phyloP scores from a whole-genome alignment of 2,888 invertebrate species.

The Mantis religiosa region DNA sequence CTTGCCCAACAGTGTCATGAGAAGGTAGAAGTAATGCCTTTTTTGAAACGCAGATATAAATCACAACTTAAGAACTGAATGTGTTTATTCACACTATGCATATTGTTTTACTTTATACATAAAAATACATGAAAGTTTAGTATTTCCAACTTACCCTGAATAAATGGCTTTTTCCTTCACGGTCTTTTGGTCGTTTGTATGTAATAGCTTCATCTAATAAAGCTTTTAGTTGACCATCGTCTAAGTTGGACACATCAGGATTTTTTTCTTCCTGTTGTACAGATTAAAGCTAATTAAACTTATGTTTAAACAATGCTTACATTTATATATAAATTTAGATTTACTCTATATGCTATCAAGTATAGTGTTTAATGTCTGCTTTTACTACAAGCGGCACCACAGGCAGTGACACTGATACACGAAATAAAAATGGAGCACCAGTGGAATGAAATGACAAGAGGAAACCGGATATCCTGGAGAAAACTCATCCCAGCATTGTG shows the following conservation, averaged over 20 bases:
- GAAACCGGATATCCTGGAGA: no score
- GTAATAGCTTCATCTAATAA: slow-evolving; percentile 79
- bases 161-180: slow-evolving; percentile 77
- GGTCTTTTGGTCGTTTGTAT: slow-evolving; percentile 80
- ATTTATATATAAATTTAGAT: not conserved
- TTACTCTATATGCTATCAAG: no score
- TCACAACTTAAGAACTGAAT: no score
- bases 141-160: slow-evolving; percentile 61
- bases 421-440: no score
- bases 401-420: no score
- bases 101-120: not conserved
- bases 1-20: not conserved
- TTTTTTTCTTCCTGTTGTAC: slow-evolving; percentile 44
- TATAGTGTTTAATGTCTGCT: no score
- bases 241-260: slow-evolving; percentile 51
- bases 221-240: slow-evolving; percentile 71
- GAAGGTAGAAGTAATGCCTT: not conserved
- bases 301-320: not conserved
- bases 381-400: no score
- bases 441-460: no score
- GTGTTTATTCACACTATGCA: no score
- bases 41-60: not conserved
- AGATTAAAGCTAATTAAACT: slow-evolving; percentile 31
- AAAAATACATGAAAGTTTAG: not conserved
- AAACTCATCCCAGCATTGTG: no score